Conservation (phyloP, 2,113 vertebrate genomes). For the Dromas ardeola region DNA sequence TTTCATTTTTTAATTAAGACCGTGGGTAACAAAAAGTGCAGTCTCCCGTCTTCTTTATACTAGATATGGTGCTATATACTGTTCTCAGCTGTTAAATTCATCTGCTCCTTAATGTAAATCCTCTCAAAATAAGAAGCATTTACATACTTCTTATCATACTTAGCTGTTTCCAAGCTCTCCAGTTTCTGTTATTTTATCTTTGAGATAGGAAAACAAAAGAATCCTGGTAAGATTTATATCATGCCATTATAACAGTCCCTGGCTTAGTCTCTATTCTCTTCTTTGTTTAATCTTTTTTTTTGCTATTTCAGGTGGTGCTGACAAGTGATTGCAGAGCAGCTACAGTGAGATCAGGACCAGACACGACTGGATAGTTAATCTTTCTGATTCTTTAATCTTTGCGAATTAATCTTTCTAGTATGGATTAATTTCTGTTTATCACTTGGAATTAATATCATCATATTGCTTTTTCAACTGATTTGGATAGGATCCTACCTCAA, state of each 20-base stretch:
- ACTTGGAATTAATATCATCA: background rate
- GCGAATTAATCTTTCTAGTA: background rate
- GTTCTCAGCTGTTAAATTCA: background rate
- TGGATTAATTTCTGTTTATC: background rate
- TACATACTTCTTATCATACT: background rate
- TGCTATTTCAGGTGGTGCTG: background rate
- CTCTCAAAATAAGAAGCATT: background rate
- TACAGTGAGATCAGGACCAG: background rate
- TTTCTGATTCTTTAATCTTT: too few relatives aligned
- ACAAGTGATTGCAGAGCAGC: background rate
- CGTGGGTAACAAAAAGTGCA: background rate
- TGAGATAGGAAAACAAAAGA: background rate
- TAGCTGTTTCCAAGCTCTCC: background rate
- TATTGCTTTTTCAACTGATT: background rate
- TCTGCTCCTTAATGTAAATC: background rate
- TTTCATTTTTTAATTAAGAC: background rate
- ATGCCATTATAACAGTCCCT: background rate
- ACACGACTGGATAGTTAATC: background rate
- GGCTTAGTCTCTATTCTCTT: background rate
- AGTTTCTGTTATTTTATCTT: background rate
- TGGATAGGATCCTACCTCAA: background rate
- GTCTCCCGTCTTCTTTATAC: background rate
- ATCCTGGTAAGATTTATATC: background rate
- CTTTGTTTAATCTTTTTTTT: background rate
- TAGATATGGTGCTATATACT: background rate